Evolutionary conservation across 2,113 vertebrate species (phyloP), one percentile per base, ranked within the genome.

Genomic region (Pleuronectes platessa): DNA sequence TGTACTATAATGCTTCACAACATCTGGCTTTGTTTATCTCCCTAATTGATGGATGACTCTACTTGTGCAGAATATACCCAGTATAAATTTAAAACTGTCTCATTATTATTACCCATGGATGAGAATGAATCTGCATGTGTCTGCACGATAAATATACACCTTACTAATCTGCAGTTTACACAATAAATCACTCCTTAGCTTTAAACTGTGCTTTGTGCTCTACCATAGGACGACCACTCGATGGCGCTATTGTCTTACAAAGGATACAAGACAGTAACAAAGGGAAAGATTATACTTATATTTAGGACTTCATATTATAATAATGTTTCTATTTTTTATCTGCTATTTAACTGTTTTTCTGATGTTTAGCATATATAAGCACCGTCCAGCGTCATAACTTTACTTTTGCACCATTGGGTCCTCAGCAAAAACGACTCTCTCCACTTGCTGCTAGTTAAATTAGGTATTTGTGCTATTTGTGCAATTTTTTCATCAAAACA

Each of bases 241-340:
- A 78, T 92, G 91, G 89, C 2, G 83, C 7, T 66, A 31, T 87
- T 83, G 84, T 72, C 67, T 75, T 71, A 6, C 62, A 15, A 51
- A 76, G 58, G 3, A 59, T 54, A 8, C 60, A 20, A n/a, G 6
- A 7, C 31, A 4, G 20, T 24, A 18, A 26, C 23, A 74, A 31
- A 31, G 31, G 31, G 6, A 31, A 31, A 31, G 0, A 31, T 31
- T 31, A 31, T 7, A 31, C 6, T 11, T 47, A 55, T 8, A n/a
- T 53, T 17, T 21, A 13, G 9, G 31, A 24, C 14, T 31, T 1
- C 1, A 62, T 31, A 12, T 49, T 3, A 47, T n/a, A 23, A 42
- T 10, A 35, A 26, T 42, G 49, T 54, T 6, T 23, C 5, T 1
- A 6, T 70, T 17, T 68, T 37, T 26, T 20, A 55, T 20, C 14